Evolutionary conservation across 53 echinoderm and acorn worm genomes (phyloP).

Genomic region (Hippasteria phrygiana): DNA sequence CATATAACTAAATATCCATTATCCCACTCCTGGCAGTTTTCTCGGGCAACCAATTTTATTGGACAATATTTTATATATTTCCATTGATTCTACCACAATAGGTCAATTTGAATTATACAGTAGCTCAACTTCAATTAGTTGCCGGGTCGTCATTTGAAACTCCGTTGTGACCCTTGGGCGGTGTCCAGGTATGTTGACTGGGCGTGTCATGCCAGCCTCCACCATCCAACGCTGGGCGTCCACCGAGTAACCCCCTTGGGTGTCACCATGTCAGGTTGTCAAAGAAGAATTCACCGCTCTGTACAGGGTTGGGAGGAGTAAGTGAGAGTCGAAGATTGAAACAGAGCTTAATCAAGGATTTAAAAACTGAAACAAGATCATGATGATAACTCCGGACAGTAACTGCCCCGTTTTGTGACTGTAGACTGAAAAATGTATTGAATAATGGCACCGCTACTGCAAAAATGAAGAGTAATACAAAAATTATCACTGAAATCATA

Average conservation of each 20-base stretch:
- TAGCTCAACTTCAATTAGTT: too few relatives aligned
- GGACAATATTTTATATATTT: too few relatives aligned
- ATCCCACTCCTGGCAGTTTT: too few relatives aligned
- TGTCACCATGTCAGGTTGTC: slow-evolving; percentile 77
- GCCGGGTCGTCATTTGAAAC: slow-evolving; percentile 46
- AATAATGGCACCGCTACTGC: too few relatives aligned
- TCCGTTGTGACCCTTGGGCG: slow-evolving; percentile 95
- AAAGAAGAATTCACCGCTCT: slow-evolving; percentile 98
- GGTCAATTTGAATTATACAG: too few relatives aligned
- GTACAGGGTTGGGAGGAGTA: neutral
- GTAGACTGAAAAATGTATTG: too few relatives aligned
- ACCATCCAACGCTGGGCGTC: slow-evolving; percentile 91
- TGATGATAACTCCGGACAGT: neutral
- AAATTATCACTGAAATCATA: too few relatives aligned
- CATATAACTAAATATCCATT: too few relatives aligned
- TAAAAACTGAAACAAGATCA: neutral
- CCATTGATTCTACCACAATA: too few relatives aligned
- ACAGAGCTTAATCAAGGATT: neutral
- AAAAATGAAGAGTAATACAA: too few relatives aligned
- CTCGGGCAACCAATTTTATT: too few relatives aligned
- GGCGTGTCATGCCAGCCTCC: slow-evolving; percentile 86
- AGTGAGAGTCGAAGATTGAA: neutral
- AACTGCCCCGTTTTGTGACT: too few relatives aligned
- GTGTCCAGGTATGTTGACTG: slow-evolving; percentile 88
- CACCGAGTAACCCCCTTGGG: slow-evolving; percentile 84